phyloP scores from a whole-genome alignment of 2,888 invertebrate species.

The Drosophila antonietae region DNA sequence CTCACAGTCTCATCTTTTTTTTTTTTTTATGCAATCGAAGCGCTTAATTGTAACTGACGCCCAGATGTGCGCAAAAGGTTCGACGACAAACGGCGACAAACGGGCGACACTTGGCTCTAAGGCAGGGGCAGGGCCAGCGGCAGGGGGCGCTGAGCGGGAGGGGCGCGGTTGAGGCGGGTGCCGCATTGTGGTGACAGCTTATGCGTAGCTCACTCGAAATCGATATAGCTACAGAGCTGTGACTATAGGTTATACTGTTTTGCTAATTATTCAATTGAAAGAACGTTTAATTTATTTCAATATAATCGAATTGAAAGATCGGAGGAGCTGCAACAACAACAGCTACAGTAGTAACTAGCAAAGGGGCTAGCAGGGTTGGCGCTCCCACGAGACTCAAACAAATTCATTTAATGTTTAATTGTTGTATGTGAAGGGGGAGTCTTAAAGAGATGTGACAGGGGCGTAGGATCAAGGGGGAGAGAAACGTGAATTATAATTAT shows the following conservation, averaged over 20 bases:
- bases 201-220: constrained; percentile 50
- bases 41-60: constrained; percentile 72
- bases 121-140: neutral
- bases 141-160: neutral
- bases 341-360: constrained; percentile 16
- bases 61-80: constrained; percentile 67
- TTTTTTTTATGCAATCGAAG: constrained; percentile 48
- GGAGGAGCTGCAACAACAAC: constrained; percentile 27
- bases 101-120: constrained; percentile 58
- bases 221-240: constrained; percentile 36
- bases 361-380: constrained; percentile 35
- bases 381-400: constrained; percentile 80
- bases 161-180: neutral
- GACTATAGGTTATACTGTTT: constrained; percentile 15
- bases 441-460: constrained; percentile 23
- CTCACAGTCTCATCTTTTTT: constrained; percentile 33
- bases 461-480: neutral
- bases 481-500: neutral
- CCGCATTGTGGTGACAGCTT: neutral
- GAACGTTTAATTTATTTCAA: constrained; percentile 80
- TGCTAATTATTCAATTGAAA: constrained; percentile 80
- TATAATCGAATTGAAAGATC: constrained; percentile 84
- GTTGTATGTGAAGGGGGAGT: constrained; percentile 37
- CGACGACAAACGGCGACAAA: constrained; percentile 61
- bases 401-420: constrained; percentile 76